These are phyloP conservation scores for Ptiloglossa arizonensis DNA, from an alignment of 1,140 invertebrate genomes.

Conservation along the genomic window DNA sequence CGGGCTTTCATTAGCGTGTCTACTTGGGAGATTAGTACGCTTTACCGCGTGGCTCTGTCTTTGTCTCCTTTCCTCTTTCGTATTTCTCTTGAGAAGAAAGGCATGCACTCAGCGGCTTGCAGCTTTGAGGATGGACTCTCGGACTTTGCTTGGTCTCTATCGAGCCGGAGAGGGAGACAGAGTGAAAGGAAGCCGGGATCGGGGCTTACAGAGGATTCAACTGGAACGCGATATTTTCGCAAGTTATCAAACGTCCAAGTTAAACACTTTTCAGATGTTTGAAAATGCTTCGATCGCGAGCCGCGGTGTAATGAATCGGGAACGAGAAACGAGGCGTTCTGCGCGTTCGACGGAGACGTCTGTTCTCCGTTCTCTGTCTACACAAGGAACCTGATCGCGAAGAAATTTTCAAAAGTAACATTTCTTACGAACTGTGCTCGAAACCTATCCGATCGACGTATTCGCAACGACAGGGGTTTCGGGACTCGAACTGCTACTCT, in stretches of 20 bases:
- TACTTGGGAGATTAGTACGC: conserved; percentile 78
- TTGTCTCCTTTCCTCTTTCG: conserved; percentile 55
- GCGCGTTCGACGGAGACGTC: background rate
- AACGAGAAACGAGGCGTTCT: background rate
- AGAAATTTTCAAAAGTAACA: background rate
- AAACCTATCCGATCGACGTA: too few species aligned
- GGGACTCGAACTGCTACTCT: too few species aligned
- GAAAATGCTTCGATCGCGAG: background rate
- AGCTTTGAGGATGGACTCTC: conserved; percentile 72
- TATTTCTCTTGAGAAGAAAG: conserved; percentile 65
- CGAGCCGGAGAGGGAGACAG: conserved; percentile 18
- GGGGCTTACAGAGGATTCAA: background rate
- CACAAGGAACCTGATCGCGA: background rate
- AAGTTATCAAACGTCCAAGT: conserved; percentile 22
- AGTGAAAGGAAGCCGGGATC: conserved; percentile 28
- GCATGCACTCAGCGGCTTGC: conserved; percentile 48
- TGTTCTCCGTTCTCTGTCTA: background rate
- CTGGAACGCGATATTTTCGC: conserved; percentile 32
- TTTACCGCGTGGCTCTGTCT: conserved; percentile 69
- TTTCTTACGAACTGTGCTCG: too few species aligned
- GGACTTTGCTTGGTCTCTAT: conserved; percentile 64
- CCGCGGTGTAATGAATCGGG: background rate
- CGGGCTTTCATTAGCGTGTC: conserved; percentile 77
- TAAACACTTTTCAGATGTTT: conserved; percentile 17
- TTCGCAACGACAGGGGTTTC: too few species aligned